A percentile compares a stretch with the other conserved stretches of the same genome.
Evolutionary conservation across 2,888 invertebrate genomes (phyloP).

Genomic region (Torymus aiolomorphi): DNA sequence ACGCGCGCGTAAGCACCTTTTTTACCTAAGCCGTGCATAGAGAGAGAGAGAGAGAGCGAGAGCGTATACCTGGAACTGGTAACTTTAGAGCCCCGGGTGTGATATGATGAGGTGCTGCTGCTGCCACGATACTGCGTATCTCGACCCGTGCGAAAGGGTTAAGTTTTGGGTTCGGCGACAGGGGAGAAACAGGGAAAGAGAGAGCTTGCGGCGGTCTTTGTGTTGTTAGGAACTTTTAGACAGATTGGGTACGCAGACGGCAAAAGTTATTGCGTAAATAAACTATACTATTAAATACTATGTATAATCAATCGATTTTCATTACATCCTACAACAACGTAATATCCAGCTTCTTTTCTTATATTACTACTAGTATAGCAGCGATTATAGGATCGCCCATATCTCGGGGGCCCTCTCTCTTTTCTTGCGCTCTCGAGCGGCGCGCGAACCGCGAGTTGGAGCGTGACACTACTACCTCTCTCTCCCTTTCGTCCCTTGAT

Average conservation of each 20-base stretch:
- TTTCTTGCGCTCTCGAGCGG: background rate
- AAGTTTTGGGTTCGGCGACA: no score
- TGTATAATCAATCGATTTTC: no score
- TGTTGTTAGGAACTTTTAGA: no score
- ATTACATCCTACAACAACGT: no score
- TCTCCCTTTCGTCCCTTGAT: constrained; percentile 66
- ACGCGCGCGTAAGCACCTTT: background rate
- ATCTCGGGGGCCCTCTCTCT: background rate
- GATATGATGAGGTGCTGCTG: constrained; percentile 43
- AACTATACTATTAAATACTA: no score
- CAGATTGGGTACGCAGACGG: no score
- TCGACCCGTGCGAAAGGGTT: constrained; percentile 3
- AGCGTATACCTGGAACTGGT: constrained; percentile 67
- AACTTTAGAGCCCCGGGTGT: constrained; percentile 65
- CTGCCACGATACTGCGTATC: background rate
- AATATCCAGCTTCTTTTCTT: no score
- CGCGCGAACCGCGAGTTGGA: constrained; percentile 38
- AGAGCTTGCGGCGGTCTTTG: background rate
- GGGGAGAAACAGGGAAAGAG: background rate
- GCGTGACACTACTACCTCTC: constrained; percentile 35
- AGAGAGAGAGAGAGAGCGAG: no score
- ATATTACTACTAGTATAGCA: no score
- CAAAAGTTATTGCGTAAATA: no score
- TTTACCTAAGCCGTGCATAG: constrained; percentile 10
- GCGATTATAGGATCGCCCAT: no score